A percentile compares a stretch with the other conserved stretches of the same genome.
Conservation (phyloP, 1,140 invertebrate genomes). For the Hermatobates lingyangjiaoensis region DNA sequence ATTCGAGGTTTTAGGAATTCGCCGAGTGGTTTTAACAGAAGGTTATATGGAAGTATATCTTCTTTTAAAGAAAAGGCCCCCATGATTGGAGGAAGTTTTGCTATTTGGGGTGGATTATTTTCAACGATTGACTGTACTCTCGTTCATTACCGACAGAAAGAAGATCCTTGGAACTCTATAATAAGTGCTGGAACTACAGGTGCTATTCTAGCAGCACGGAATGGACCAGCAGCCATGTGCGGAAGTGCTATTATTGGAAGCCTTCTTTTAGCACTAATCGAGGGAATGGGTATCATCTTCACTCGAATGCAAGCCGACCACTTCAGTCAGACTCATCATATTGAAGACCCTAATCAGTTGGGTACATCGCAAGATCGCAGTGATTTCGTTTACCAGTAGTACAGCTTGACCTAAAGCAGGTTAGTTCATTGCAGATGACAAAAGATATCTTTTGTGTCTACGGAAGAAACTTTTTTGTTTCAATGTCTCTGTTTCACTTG, state of each 20-base stretch:
- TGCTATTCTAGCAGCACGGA: slow-evolving; percentile 83
- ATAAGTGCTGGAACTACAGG: slow-evolving; percentile 90
- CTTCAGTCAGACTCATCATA: slow-evolving; percentile 56
- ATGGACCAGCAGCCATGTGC: slow-evolving; percentile 79
- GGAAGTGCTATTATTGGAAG: slow-evolving; percentile 90
- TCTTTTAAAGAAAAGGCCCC: slow-evolving; percentile 77
- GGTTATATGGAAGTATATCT: slow-evolving; percentile 62
- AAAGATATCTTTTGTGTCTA: too few relatives aligned
- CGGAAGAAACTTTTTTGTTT: too few relatives aligned
- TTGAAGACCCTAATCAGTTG: slow-evolving; percentile 47
- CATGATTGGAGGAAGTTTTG: slow-evolving; percentile 83
- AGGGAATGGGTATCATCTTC: slow-evolving; percentile 87
- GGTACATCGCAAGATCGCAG: slow-evolving; percentile 24
- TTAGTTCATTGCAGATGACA: too few relatives aligned
- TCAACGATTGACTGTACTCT: slow-evolving; percentile 92
- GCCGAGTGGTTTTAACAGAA: slow-evolving; percentile 56
- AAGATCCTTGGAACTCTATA: slow-evolving; percentile 97
- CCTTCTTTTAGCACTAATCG: slow-evolving; percentile 82
- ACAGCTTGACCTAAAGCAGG: too few relatives aligned
- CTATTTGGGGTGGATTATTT: slow-evolving; percentile 88
- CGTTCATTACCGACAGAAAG: slow-evolving; percentile 85
- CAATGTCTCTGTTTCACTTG: too few relatives aligned
- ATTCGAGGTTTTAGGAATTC: slow-evolving; percentile 96
- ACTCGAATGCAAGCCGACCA: slow-evolving; percentile 76
- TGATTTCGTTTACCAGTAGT: too few relatives aligned